Base-by-base conservation (phyloP, 2,113 vertebrate genomes). In the Psilopsiagon aurifrons region DNA sequence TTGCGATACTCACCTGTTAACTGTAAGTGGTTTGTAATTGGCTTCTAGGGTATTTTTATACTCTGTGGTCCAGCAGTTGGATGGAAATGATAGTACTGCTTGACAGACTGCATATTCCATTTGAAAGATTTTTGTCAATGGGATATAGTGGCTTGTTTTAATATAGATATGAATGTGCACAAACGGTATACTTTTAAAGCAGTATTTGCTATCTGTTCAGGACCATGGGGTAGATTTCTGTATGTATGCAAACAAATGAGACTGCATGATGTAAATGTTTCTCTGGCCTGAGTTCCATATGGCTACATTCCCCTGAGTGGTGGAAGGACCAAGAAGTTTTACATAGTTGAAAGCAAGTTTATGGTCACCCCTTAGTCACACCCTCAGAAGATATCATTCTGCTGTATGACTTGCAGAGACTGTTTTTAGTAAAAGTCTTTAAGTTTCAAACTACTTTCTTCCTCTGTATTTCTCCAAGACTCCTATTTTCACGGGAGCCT, bases 71-170 rank as follows among this genome's bases (percentile, higher is more conserved):
- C 69, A 92, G 60, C 88, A 88, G 35, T 86, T 88, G 76, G 91
- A 85, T 11, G 35, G 79, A 79, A 91, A 67, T 67, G 33, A 55
- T 95, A 77, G 95, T 83, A 75, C 79, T 92, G 62, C 51, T 86
- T 88, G 85, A 92, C 80, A 95, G 96, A 94, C 44, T 96, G 82
- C 81, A 41, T 52, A 22, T 95, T 94, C 92, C 87, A n/a, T 89
- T 74, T 90, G 85, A 64, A 93, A 96, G 88, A 83, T 88, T 97
- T 85, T 95, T 97, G 97, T 95, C 81, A 62, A 2, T 57, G 41
- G 74, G 54, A 81, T 91, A 19, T 69, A 89, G 91, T 95, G 88
- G 83, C 52, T 96, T 95, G 80, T 90, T 87, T 95, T 94, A 79
- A 70, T 64, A 27, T n/a, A 91, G 82, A 28, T 80, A 95, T 79